A percentile compares a stretch with the other conserved stretches of the same genome.
phyloP scores from a whole-genome alignment of 2,888 invertebrate species.

The Charanyca ferruginea region DNA sequence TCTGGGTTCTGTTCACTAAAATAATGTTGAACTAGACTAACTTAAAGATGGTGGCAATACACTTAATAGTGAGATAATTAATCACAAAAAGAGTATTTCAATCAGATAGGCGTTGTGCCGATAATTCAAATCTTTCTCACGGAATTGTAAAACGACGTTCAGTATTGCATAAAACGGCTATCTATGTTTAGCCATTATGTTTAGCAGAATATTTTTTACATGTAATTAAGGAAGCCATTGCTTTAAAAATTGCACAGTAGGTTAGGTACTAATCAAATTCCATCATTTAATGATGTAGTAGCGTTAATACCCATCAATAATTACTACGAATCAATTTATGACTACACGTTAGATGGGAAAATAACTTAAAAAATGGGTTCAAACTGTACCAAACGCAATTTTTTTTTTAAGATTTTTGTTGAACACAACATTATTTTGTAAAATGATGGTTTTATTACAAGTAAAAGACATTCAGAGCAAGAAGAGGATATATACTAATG shows the following conservation, averaged over 20 bases:
- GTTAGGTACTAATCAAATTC: slow-evolving; percentile 29
- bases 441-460: no score
- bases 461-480: no score
- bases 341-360: neutral
- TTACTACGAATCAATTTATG: slow-evolving; percentile 20
- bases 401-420: neutral
- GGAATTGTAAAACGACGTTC: neutral
- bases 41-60: neutral
- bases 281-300: slow-evolving; percentile 31
- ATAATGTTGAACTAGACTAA: no score
- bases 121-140: neutral
- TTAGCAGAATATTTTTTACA: slow-evolving; percentile 6
- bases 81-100: neutral
- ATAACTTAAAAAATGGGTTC: neutral
- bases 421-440: neutral
- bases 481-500: no score
- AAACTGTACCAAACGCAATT: no score
- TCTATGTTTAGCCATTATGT: neutral
- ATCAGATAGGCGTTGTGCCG: neutral
- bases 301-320: slow-evolving; percentile 16
- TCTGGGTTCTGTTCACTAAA: slow-evolving; percentile 38
- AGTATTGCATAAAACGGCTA: neutral
- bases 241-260: slow-evolving; percentile 33
- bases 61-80: neutral
- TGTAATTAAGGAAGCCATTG: slow-evolving; percentile 26